Evolutionary conservation across 92 coral and sea anemone species (phyloP).

Genomic region (Epizoanthus ramosus): DNA sequence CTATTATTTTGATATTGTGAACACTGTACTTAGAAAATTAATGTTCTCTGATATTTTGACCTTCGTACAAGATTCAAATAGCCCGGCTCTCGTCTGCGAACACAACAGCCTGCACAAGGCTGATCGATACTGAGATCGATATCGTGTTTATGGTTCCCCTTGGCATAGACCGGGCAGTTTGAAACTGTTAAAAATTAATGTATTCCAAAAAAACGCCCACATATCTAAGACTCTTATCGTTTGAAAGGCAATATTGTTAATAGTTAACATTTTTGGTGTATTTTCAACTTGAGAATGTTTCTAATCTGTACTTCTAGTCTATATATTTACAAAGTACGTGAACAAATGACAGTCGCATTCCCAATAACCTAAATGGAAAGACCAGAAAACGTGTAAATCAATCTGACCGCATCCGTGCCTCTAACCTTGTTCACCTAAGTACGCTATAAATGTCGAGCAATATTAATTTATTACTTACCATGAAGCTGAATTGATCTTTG

Average conservation of each 20-base stretch:
- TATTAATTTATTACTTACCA: no score
- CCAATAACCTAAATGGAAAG: no score
- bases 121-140: not conserved
- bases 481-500: no score
- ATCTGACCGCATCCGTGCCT: no score
- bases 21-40: not conserved
- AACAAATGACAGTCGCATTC: not conserved
- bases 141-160: not conserved
- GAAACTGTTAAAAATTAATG: not conserved
- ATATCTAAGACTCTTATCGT: not conserved
- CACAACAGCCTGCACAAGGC: not conserved
- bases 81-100: not conserved
- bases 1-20: not conserved
- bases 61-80: not conserved
- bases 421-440: no score
- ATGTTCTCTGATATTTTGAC: no score
- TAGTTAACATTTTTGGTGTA: not conserved
- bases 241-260: conserved; percentile 1
- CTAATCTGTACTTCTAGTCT: not conserved
- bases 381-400: no score
- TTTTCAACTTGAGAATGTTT: not conserved
- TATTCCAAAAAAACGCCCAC: not conserved
- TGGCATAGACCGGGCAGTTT: not conserved
- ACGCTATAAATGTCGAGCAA: no score
- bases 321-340: not conserved